phyloP scores from a whole-genome alignment of 2,797 vertebrate genomes.

The Pangasius djambal region DNA sequence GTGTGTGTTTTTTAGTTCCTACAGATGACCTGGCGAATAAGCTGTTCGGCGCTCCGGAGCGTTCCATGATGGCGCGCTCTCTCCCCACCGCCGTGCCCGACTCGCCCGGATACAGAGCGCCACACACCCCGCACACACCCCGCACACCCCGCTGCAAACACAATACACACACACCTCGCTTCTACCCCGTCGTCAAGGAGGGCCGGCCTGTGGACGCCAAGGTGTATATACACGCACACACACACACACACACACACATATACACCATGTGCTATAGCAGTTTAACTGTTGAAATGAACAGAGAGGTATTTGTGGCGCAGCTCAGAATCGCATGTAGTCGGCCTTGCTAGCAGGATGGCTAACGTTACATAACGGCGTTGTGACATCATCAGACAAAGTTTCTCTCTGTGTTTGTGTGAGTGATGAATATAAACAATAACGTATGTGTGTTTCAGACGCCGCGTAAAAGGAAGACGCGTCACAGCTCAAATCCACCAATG shows the following conservation, averaged over 20 bases:
- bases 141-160: slow-evolving; percentile 95
- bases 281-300: not conserved
- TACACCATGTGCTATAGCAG: too few relatives aligned
- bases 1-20: slow-evolving; percentile 77
- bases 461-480: slow-evolving; percentile 95
- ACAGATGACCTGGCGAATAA: slow-evolving; percentile 97
- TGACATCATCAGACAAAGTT: not conserved
- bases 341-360: not conserved
- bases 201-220: slow-evolving; percentile 93
- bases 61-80: slow-evolving; percentile 90
- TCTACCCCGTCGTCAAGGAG: slow-evolving; percentile 98
- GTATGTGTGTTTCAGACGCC: slow-evolving; percentile 80
- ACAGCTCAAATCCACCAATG: slow-evolving; percentile 97
- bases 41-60: slow-evolving; percentile 93
- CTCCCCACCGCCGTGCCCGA: slow-evolving; percentile 96
- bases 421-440: not conserved
- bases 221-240: slow-evolving; percentile 65
- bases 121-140: slow-evolving; percentile 91
- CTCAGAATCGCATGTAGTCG: not conserved
- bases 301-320: not conserved
- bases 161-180: slow-evolving; percentile 89
- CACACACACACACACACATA: not conserved
- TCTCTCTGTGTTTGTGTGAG: not conserved
- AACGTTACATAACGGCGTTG: not conserved
- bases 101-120: slow-evolving; percentile 92